Conservation (phyloP, 2,888 invertebrate genomes). For the Diabrotica balteata region DNA sequence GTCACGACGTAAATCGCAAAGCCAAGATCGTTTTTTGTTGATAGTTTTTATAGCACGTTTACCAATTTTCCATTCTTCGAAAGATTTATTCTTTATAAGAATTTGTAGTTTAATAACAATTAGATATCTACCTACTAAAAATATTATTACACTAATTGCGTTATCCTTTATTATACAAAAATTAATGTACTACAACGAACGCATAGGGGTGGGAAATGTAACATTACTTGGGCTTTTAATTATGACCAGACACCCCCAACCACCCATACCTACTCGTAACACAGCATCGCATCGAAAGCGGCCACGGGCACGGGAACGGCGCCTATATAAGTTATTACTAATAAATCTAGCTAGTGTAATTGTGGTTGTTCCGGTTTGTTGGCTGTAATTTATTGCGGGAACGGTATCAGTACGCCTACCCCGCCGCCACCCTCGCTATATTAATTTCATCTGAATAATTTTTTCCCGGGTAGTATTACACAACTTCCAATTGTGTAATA, state of each 20-base stretch:
- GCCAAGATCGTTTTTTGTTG: too few relatives aligned
- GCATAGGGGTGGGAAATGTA: conserved; percentile 18
- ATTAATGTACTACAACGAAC: conserved; percentile 15
- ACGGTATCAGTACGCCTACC: conserved; percentile 37
- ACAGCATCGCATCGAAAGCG: conserved; percentile 30
- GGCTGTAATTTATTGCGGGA: conserved; percentile 47
- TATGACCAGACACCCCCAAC: conserved; percentile 44
- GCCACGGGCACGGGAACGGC: conserved; percentile 20
- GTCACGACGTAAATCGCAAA: too few relatives aligned
- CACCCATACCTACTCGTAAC: conserved; percentile 11
- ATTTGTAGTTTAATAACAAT: too few relatives aligned
- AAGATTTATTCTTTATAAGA: too few relatives aligned
- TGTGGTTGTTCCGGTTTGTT: conserved; percentile 52
- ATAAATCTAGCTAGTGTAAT: conserved; percentile 53
- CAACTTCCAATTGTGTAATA: background rate
- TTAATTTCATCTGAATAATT: conserved; percentile 8
- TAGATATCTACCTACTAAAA: too few relatives aligned
- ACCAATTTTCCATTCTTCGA: too few relatives aligned
- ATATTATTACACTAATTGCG: too few relatives aligned
- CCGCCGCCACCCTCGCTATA: conserved; percentile 15
- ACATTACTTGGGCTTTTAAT: conserved; percentile 44
- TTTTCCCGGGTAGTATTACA: background rate
- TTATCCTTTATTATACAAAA: background rate
- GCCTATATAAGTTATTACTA: conserved; percentile 52
- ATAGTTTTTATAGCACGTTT: too few relatives aligned